A percentile compares a stretch with the other conserved stretches of the same genome.
phyloP scores from a whole-genome alignment of 1,140 invertebrate genomes.

The Conopomorpha cramerella region DNA sequence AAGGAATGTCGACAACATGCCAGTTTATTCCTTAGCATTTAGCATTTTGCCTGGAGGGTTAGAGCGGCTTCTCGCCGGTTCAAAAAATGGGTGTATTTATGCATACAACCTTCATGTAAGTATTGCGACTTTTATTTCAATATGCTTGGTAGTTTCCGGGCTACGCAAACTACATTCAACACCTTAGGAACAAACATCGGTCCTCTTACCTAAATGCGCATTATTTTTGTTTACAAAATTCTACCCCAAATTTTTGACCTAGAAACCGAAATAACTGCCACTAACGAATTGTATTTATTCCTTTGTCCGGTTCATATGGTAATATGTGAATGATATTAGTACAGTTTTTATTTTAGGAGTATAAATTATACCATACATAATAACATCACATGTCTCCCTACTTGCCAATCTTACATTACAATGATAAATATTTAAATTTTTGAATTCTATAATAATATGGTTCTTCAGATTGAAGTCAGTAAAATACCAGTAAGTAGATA shows the following conservation, averaged over 20 bases:
- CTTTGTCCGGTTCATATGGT: too few relatives aligned
- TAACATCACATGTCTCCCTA: slow-evolving; percentile 1
- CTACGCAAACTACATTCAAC: too few relatives aligned
- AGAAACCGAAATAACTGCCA: slow-evolving; percentile 17
- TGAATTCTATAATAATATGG: too few relatives aligned
- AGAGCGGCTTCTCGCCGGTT: slow-evolving; percentile 70
- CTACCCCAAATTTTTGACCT: slow-evolving; percentile 38
- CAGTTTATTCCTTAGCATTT: slow-evolving; percentile 69
- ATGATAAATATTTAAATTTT: slow-evolving; percentile 2
- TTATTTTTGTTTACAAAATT: slow-evolving; percentile 44
- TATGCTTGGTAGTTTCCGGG: too few relatives aligned
- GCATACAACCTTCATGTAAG: slow-evolving; percentile 74
- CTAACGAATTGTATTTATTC: too few relatives aligned
- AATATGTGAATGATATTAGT: too few relatives aligned
- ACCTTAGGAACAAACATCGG: too few relatives aligned
- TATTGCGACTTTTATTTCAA: slow-evolving; percentile 23
- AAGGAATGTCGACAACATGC: slow-evolving; percentile 68
- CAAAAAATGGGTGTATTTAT: slow-evolving; percentile 69
- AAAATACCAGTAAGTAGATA: too few relatives aligned
- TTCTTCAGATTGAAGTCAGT: too few relatives aligned
- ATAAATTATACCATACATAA: too few relatives aligned
- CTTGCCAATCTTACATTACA: slow-evolving; percentile 3
- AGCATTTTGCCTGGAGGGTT: slow-evolving; percentile 58
- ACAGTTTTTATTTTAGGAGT: too few relatives aligned
- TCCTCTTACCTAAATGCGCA: too few relatives aligned